phyloP scores from a whole-genome alignment of 1,140 invertebrate species.

The Trichomalopsis sarcophagae region DNA sequence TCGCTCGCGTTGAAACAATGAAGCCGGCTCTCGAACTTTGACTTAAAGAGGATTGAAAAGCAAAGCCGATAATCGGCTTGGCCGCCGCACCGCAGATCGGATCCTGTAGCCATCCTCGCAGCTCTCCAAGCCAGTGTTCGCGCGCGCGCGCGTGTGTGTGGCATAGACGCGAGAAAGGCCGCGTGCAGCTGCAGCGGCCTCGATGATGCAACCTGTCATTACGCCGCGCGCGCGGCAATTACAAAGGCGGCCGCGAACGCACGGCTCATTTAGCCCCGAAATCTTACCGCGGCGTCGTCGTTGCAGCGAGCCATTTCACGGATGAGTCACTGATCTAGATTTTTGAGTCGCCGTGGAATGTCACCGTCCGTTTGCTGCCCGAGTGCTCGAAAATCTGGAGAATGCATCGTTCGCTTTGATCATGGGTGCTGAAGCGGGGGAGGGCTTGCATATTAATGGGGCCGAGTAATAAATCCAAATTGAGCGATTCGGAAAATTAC shows the following conservation, averaged over 20 bases:
- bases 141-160: not conserved
- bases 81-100: constrained; percentile 22
- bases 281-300: not conserved
- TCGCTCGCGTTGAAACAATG: constrained; percentile 9
- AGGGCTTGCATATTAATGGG: no score
- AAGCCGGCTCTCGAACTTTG: constrained; percentile 28
- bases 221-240: not conserved
- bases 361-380: no score
- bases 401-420: not conserved
- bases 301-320: not conserved
- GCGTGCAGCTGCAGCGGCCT: not conserved
- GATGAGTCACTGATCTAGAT: not conserved
- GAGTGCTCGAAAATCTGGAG: not conserved
- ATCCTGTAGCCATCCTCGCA: not conserved
- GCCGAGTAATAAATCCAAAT: not conserved
- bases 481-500: not conserved
- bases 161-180: not conserved
- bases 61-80: constrained; percentile 48
- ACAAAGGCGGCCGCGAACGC: not conserved
- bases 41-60: constrained; percentile 45
- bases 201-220: constrained; percentile 36
- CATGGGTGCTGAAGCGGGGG: not conserved
- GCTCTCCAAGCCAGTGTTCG: not conserved
- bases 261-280: constrained; percentile 23
- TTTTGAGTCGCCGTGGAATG: not conserved